Base-by-base conservation (phyloP, 2,113 vertebrate genomes). In the Gallinago jamesoni region DNA sequence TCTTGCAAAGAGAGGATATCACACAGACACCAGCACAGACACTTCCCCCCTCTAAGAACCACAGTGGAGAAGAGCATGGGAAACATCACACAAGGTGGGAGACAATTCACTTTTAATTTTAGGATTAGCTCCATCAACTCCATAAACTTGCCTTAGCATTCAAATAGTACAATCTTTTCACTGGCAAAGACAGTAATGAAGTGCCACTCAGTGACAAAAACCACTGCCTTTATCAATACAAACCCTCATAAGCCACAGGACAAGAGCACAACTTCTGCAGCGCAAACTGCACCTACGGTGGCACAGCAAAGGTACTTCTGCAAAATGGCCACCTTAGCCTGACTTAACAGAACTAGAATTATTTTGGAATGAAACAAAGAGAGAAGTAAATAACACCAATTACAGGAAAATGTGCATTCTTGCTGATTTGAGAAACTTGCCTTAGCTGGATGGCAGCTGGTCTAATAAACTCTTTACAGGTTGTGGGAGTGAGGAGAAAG, bases 41-140 rank as follows among this genome's bases (percentile, higher is more conserved):
- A 2, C 10, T 63, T 27, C 13, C 48, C 48, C 7, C 20, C 68
- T 63, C 37, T 9, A 79, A 79, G 67, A 85, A 21, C 8, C 30
- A 47, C 0, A 0, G 14, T 3, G 30, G 25, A 81, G 39, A 62
- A 63, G 14, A 64, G 7, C 2, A 11, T 18, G 37, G 14, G 25
- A 91, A 86, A 80, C 18, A 9, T 21, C 47, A 69, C 0, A 3
- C 0, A 2, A 57, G 4, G n/a, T 16, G 5, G 23, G 62, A 11
- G 4, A 84, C 41, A 57, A 81, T 14, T 66, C 9, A 1, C 24
- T 84, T 84, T 48, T 53, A 53, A 53, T 73, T 28, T 60, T n/a
- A 39, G n/a, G 21, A 91, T 74, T 84, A 70, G n/a, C 23, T 82
- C 60, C 63, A 43, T 55, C 53, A 55, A 30, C 37, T 86, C 52